phyloP scores from a whole-genome alignment of 2,113 vertebrate genomes.

The Bubo bubo region DNA sequence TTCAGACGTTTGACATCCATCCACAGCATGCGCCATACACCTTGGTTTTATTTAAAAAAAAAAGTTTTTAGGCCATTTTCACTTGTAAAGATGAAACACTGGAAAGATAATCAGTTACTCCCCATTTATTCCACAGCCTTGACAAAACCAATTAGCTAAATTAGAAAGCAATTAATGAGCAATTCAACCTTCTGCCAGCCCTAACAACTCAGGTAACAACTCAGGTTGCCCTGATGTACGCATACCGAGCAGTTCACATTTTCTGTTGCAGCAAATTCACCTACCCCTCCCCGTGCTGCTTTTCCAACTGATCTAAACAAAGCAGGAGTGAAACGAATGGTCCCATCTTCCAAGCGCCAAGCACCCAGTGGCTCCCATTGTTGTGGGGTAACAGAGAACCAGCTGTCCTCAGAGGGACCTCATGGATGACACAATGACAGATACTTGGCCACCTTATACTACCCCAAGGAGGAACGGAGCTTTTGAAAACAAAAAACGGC shows the following conservation, averaged over 20 bases:
- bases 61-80: neutral
- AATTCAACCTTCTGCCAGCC: neutral
- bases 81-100: neutral
- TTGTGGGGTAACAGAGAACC: constrained; percentile 19
- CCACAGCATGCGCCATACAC: neutral
- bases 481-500: neutral
- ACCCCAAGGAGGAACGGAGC: neutral
- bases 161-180: constrained; percentile 7
- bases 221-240: neutral
- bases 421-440: neutral
- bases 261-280: neutral
- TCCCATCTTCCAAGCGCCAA: neutral
- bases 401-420: neutral
- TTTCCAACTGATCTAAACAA: neutral
- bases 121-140: neutral
- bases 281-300: neutral
- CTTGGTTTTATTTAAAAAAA: neutral
- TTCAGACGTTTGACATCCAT: neutral
- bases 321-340: neutral
- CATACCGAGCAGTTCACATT: neutral
- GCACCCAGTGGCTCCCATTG: constrained; percentile 33
- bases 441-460: neutral
- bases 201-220: neutral
- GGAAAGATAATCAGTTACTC: neutral
- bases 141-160: constrained; percentile 22